These are phyloP conservation scores for Austrofundulus limnaeus DNA, from an alignment of 2,113 vertebrate genomes.

Conservation along the genomic window DNA sequence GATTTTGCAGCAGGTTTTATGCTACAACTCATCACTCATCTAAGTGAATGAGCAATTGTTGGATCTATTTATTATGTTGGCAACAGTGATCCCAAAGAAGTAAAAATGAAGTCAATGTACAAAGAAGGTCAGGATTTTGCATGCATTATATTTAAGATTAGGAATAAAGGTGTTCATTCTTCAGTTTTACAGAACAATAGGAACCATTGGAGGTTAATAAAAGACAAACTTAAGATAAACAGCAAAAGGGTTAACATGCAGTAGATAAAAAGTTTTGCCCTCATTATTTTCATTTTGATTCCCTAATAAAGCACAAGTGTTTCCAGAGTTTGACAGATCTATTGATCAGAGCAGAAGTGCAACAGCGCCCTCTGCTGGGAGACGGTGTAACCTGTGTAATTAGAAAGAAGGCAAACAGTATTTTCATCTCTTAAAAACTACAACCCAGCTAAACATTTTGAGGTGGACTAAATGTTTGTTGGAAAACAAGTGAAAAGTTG, in stretches of 20 bases:
- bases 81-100: too few species aligned
- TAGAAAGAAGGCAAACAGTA: background rate
- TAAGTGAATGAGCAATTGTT: too few species aligned
- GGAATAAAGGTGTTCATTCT: constrained; percentile 17
- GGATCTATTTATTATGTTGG: too few species aligned
- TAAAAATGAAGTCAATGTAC: too few species aligned
- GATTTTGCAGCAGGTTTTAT: background rate
- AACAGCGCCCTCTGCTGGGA: constrained; percentile 1
- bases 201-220: background rate
- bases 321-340: background rate
- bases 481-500: background rate
- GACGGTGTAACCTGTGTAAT: background rate
- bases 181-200: background rate
- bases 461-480: background rate
- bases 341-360: background rate
- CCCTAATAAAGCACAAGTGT: constrained; percentile 9
- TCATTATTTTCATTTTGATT: constrained; percentile 4
- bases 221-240: background rate
- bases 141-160: constrained; percentile 45
- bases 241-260: constrained; percentile 9
- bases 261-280: background rate
- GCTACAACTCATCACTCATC: background rate
- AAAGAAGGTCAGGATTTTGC: too few species aligned
- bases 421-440: too few species aligned
- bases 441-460: background rate